Percentiles rank a stretch among this genome's conserved stretches.
phyloP scores from a whole-genome alignment of 92 coral and sea anemone species.

The Parazoanthus swiftii region DNA sequence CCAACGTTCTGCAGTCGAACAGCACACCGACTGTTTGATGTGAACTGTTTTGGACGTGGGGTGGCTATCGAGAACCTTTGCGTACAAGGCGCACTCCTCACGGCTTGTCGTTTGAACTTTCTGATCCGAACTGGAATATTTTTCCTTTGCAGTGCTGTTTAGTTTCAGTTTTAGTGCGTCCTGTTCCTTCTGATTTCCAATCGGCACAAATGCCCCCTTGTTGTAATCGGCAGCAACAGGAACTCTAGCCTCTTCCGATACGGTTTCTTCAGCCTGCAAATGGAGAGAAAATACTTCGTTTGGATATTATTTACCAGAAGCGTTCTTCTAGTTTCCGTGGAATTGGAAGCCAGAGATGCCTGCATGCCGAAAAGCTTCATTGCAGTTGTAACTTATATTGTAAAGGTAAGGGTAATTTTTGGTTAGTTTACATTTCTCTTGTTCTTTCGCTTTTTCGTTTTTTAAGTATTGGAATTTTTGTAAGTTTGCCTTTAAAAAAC shows the following conservation, averaged over 20 bases:
- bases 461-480: not conserved
- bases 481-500: not conserved
- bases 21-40: conserved; percentile 13
- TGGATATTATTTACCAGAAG: not conserved
- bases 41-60: not conserved
- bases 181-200: conserved; percentile 1
- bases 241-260: not conserved
- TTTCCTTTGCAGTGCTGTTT: not conserved
- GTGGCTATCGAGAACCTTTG: not conserved
- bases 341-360: not conserved
- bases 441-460: not conserved
- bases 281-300: not conserved
- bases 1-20: not conserved
- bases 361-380: too few relatives aligned
- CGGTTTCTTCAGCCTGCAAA: conserved; percentile 3
- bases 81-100: not conserved
- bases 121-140: not conserved
- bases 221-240: conserved; percentile 2
- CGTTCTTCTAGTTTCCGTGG: not conserved
- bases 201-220: not conserved
- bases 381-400: not conserved
- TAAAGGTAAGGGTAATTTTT: not conserved
- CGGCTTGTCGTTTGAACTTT: not conserved
- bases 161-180: not conserved
- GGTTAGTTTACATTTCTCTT: not conserved